Evolutionary conservation across 2,797 vertebrate species (phyloP).

Genomic region (Nannoperca obscura): DNA sequence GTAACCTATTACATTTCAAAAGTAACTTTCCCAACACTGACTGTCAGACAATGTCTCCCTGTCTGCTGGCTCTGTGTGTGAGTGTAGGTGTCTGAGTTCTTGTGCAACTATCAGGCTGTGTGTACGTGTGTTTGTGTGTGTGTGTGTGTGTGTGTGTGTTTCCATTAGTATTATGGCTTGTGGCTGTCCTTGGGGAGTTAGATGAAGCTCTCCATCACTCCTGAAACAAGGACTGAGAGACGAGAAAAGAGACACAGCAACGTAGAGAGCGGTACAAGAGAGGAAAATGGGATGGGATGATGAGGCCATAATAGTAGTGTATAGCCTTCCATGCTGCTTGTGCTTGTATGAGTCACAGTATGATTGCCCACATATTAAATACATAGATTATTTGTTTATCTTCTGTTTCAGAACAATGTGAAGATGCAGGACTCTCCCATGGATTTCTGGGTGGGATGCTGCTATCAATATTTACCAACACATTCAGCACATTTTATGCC

Average conservation of each 20-base stretch:
- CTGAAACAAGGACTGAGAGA: constrained; percentile 57
- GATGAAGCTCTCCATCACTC: constrained; percentile 74
- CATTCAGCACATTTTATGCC: neutral
- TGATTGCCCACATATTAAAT: constrained; percentile 17
- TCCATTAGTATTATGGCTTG: constrained; percentile 69
- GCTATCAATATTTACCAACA: neutral
- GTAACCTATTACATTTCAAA: no score
- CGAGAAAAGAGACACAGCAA: constrained; percentile 44
- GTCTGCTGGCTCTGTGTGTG: constrained; percentile 30
- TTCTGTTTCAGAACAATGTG: constrained; percentile 2
- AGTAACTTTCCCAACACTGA: no score
- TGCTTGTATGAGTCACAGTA: constrained; percentile 47
- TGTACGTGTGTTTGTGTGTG: constrained; percentile 40
- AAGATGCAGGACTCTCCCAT: neutral
- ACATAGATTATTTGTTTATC: neutral
- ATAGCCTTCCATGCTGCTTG: constrained; percentile 31
- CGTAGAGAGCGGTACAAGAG: constrained; percentile 35
- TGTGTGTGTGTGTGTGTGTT: constrained; percentile 49
- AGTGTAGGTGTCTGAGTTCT: constrained; percentile 43
- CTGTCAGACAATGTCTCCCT: constrained; percentile 33
- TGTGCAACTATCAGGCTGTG: constrained; percentile 25
- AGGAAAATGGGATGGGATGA: constrained; percentile 48
- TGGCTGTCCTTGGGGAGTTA: constrained; percentile 69
- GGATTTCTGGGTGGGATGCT: constrained; percentile 1
- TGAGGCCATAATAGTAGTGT: constrained; percentile 25